Evolutionary conservation across 1,140 invertebrate species (phyloP), one percentile per base, ranked within the genome.

Genomic region (Paralvinella palmiformis): DNA sequence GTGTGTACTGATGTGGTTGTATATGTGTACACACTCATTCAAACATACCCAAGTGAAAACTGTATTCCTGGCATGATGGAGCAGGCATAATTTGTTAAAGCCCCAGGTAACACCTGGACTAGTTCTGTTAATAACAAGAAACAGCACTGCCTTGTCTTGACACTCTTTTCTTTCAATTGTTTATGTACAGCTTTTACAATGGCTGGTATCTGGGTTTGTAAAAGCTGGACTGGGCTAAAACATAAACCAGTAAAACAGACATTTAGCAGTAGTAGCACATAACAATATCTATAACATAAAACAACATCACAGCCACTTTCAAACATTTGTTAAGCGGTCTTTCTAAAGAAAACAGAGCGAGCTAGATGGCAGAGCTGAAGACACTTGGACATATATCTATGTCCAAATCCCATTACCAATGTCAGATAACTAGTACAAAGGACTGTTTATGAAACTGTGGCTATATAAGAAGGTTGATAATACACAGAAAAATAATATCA

Each of bases 121-220:
- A 99, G 81, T 81, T 98, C 93, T 63, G 92, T 91, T 2, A 99
- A 82, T 17, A 99, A 80, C 22, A 89, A 85, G 71, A 98, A 91
- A 77, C 92, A 94, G 69, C 94, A 91, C 76, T 95, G 92, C 37
- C 96, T 84, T 2, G 93, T 89, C 80, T 96, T 96, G 65, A 93
- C 88, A 69, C 91, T 94, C 75, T 96, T 94, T 75, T 96, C 94
- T 73, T 89, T 91, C 86, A 98, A 87, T 75, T 96, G 90, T 59
- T 87, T 85, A 73, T 92, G 88, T n/a, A 96, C 84, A 7, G 92
- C 90, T 78, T 32, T 91, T 0, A 98, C 90, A 62, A 98, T 86
- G 10, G 84, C 75, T 0, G 88, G 85, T 31, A 92, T 86, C 78
- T 88, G 84, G 7, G 58, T 62, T 35, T 79, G 75, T 53, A 80